These are phyloP conservation scores for Iselma pallidipennis DNA, from an alignment of 2,888 invertebrate species.

Conservation along the genomic window DNA sequence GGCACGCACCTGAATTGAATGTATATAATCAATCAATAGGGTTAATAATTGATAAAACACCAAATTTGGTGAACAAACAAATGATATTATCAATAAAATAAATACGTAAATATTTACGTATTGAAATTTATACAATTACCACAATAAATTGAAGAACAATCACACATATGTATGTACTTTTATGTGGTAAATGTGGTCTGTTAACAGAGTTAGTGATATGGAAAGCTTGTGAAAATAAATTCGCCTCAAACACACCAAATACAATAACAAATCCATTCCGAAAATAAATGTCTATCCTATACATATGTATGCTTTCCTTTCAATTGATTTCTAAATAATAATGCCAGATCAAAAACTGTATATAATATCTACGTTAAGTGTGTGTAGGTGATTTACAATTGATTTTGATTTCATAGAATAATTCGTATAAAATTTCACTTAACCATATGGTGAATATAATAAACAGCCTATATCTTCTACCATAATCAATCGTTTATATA, in stretches of 20 bases:
- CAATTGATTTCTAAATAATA: not conserved
- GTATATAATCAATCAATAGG: too few relatives aligned
- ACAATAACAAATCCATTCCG: too few relatives aligned
- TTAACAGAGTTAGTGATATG: not conserved
- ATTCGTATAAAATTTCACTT: conserved; percentile 32
- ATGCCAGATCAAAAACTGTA: not conserved
- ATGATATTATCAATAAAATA: too few relatives aligned
- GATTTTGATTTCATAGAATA: conserved; percentile 12
- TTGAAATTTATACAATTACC: not conserved
- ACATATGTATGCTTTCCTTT: too few relatives aligned
- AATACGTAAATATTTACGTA: not conserved
- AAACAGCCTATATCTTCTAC: conserved; percentile 28
- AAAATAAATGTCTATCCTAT: too few relatives aligned
- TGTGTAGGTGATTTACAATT: not conserved
- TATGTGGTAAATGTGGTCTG: not conserved
- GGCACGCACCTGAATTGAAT: too few relatives aligned
- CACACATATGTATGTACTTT: not conserved
- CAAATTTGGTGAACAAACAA: not conserved
- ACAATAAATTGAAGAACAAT: not conserved
- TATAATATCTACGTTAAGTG: too few relatives aligned
- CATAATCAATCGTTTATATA: conserved; percentile 39
- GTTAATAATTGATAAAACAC: too few relatives aligned
- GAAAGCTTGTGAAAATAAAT: not conserved
- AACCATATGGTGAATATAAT: conserved; percentile 35
- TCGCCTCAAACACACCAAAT: not conserved